Evolutionary conservation across 1,140 invertebrate species (phyloP), one percentile per base, ranked within the genome.

Genomic region (Lethrus apterus): DNA sequence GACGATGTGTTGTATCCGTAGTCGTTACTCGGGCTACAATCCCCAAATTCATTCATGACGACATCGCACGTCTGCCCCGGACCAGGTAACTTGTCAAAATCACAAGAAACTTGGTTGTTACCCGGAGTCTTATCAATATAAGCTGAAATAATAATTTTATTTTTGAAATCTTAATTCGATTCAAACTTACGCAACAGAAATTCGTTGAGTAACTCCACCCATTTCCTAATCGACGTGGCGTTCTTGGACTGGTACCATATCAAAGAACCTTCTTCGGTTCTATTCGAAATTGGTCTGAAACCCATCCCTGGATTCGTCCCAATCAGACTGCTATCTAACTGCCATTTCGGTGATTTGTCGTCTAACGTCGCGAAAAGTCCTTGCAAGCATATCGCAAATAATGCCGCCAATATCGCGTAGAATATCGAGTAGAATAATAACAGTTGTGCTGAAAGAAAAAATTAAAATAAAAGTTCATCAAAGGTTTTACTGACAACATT

Each of bases 241-340:
- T 88, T 83, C n/a, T 73, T 73, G 2, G 74, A 69, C 43, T 77
- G 75, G 62, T 86, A 94, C 76, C 81, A 82, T 57, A 97, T 88
- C 0, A 96, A 70, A 0, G 90, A 89, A 31, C 83, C 83, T 51
- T 90, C 82, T 49, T 89, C 82, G 0, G 77, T 74, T 44, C 74
- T 67, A 0, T 78, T 69, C 14, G 90, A 76, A 41, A 90, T 74
- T 0, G 93, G 93, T 40, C 91, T 75, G 65, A 91, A 94, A 24
- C 91, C 92, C 60, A 96, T 70, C 15, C 88, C 91, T 56, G 92
- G 91, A 75, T 89, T 93, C 30, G 79, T 80, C 64, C 89, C 89
- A 54, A 95, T 89, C 26, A 92, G 64, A 38, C 89, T 90, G 2
- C 76, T 70, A 0, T 78, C 74, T 34, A 89, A 68, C 51, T 76